These are phyloP conservation scores for Myotis vivesi DNA, from an alignment of 2,797 vertebrate species.

Conservation along the genomic window DNA sequence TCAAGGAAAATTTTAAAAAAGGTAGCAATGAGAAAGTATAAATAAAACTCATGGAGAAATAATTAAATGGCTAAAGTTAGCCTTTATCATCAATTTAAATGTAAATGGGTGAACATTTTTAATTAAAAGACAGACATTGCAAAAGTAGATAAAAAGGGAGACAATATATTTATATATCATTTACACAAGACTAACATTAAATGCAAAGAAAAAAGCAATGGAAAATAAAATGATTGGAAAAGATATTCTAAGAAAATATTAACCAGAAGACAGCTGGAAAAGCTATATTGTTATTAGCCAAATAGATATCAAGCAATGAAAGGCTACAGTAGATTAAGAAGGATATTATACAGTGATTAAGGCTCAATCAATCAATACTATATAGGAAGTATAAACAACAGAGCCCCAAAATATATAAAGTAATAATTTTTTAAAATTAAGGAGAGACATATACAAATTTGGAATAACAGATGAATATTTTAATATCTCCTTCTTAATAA, in stretches of 20 bases:
- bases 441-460: not conserved
- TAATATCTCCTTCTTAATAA: not conserved
- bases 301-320: not conserved
- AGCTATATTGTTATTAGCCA: not conserved
- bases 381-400: not conserved
- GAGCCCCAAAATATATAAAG: not conserved
- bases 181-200: not conserved
- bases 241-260: not conserved
- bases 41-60: not conserved
- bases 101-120: not conserved
- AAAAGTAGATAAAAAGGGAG: not conserved
- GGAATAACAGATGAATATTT: not conserved
- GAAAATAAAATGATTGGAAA: not conserved
- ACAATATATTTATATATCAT: not conserved
- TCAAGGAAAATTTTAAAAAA: not conserved
- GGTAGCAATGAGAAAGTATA: not conserved
- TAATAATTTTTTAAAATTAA: too few species aligned
- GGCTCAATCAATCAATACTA: not conserved
- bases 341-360: not conserved
- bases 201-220: not conserved
- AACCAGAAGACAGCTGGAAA: not conserved
- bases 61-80: not conserved
- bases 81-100: not conserved
- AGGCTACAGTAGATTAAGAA: not conserved
- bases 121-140: not conserved